Base-by-base conservation (phyloP, 2,797 vertebrate genomes). In the Sylvia borin region DNA sequence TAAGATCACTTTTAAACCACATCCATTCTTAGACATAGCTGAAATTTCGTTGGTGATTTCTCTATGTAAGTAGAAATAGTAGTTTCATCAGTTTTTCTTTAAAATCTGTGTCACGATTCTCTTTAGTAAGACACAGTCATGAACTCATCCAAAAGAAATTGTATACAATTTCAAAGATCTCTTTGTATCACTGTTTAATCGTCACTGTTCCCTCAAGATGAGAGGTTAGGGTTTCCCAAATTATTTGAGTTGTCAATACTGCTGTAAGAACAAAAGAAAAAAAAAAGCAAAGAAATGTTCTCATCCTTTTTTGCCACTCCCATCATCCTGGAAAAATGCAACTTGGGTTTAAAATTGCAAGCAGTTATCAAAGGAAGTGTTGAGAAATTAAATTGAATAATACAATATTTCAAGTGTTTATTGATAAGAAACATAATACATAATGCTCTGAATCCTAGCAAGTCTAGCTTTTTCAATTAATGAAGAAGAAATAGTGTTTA, bases 191-290 rank as follows among this genome's bases (percentile, higher is more conserved):
- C 20, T 54, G 14, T 79, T 58, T 36, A 68, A 40, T 67, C 8
- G 40, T 27, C 10, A 32, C 2, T 54, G 5, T 61, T 74, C 13
- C 9, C 64, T 18, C 13, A 55, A 42, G 2, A 8, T 5, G 20
- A 6, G 9, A 76, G 6, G 21, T 4, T 32, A 5, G 32, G 11
- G 83, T 74, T 32, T 77, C n/a, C 13, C 26, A 32, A 76, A 48
- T 54, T 88, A 16, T 32, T 65, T 0, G 2, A 40, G 13, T 27
- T 55, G 19, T 42, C 24, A 65, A 17, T 32, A 7, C 3, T 77
- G 10, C 5, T 31, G 2, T 42, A 20, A 58, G 15, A 10, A 47
- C 21, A 66, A 40, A 38, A 27, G 0, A 1, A 5, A 15, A 34
- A 26, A 25, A 24, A 50, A 10, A 11, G 10, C 26, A 20, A 10